phyloP scores from a whole-genome alignment of 2,888 invertebrate genomes.

The Romanomermis culicivorax region DNA sequence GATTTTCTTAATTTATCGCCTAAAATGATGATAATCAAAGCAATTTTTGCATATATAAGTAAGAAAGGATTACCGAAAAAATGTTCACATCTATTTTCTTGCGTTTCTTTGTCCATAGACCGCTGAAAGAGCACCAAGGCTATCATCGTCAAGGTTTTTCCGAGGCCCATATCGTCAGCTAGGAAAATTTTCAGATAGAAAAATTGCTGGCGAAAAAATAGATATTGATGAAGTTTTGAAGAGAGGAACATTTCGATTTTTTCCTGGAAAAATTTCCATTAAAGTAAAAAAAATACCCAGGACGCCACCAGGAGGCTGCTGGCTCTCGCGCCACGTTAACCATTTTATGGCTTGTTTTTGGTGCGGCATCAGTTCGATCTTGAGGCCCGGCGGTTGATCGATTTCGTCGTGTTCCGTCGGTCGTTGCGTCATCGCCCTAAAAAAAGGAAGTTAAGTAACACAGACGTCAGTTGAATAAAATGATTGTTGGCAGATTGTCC shows the following conservation, averaged over 20 bases:
- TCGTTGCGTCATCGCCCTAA: not conserved
- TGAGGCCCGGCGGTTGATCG: conserved; percentile 7
- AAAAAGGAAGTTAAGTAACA: not conserved
- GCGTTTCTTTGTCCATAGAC: too few relatives aligned
- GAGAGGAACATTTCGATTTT: too few relatives aligned
- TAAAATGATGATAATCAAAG: too few relatives aligned
- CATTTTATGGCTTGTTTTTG: conserved; percentile 66
- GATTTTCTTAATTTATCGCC: too few relatives aligned
- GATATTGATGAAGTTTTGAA: too few relatives aligned
- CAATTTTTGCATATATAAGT: too few relatives aligned
- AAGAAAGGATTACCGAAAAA: too few relatives aligned
- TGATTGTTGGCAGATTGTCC: too few relatives aligned
- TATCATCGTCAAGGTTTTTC: conserved; percentile 36
- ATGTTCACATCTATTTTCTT: too few relatives aligned
- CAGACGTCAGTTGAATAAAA: too few relatives aligned
- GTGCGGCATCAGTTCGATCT: conserved; percentile 46
- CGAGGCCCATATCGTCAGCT: conserved; percentile 38
- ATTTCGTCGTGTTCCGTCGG: conserved; percentile 9
- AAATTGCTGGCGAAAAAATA: not conserved
- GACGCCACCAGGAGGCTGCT: conserved; percentile 60
- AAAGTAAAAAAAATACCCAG: too few relatives aligned
- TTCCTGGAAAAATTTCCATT: too few relatives aligned
- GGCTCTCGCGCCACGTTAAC: conserved; percentile 69
- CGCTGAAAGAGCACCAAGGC: conserved; percentile 32
- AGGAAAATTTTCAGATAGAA: conserved; percentile 8